Evolutionary conservation across 2,888 invertebrate genomes (phyloP).

Genomic region (Strigamia crassipes): DNA sequence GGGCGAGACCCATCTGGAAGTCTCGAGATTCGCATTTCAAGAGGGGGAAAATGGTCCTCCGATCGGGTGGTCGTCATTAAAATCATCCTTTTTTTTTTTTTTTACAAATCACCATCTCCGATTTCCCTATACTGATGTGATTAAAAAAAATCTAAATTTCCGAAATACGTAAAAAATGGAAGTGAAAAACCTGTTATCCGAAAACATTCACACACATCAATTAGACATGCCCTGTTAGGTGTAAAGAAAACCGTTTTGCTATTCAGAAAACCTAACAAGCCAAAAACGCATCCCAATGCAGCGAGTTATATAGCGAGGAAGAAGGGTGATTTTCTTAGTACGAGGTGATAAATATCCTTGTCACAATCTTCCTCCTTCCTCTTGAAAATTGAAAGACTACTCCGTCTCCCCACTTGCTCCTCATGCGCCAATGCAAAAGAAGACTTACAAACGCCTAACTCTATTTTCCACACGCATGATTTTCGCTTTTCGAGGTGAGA

Average conservation of each 20-base stretch:
- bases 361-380: slow-evolving; percentile 42
- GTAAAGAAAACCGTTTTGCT: not conserved
- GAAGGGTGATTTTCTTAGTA: not conserved
- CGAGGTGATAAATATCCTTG: slow-evolving; percentile 36
- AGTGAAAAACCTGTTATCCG: not conserved
- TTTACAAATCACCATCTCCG: not conserved
- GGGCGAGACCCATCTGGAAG: not conserved
- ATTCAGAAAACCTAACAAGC: slow-evolving; percentile 5
- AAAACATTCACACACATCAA: slow-evolving; percentile 33
- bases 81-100: not conserved
- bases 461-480: slow-evolving; percentile 14
- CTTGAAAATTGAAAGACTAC: slow-evolving; percentile 42
- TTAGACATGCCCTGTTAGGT: not conserved
- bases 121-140: not conserved
- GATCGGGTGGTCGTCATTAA: slow-evolving; percentile 21
- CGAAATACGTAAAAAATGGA: not conserved
- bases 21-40: not conserved
- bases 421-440: slow-evolving; percentile 40
- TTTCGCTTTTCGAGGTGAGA: slow-evolving; percentile 28
- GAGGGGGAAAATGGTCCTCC: not conserved
- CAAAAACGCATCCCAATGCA: not conserved
- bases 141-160: not conserved
- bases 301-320: not conserved
- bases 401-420: slow-evolving; percentile 23
- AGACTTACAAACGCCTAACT: slow-evolving; percentile 37